phyloP scores from a whole-genome alignment of 2,113 vertebrate genomes.

The Peromyscus californicus region DNA sequence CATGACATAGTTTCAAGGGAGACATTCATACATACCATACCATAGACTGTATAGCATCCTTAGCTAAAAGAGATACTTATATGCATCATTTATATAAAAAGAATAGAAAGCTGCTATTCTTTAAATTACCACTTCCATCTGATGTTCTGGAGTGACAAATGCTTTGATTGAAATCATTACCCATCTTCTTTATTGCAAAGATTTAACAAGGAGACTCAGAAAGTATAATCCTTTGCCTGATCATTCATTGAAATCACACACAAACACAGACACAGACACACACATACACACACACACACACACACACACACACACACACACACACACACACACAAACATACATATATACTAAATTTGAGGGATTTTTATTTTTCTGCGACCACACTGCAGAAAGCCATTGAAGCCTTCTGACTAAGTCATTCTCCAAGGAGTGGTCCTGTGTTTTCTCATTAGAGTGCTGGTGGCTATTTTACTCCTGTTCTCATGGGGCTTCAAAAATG shows the following conservation, averaged over 20 bases:
- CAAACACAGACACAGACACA: background rate
- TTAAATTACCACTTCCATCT: background rate
- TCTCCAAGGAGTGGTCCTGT: background rate
- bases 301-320: background rate
- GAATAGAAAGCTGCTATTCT: background rate
- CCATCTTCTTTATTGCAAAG: background rate
- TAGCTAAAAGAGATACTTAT: background rate
- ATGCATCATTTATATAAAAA: background rate
- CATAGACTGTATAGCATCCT: background rate
- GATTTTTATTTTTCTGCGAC: constrained; percentile 40
- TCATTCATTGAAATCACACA: background rate
- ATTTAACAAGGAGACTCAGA: background rate
- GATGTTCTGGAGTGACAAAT: background rate
- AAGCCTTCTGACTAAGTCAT: background rate
- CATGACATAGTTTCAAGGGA: background rate
- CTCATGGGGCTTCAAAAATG: constrained; percentile 24
- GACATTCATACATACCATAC: too few species aligned
- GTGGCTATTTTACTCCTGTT: constrained; percentile 51
- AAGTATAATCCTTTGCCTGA: background rate
- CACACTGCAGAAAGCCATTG: constrained; percentile 32
- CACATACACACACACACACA: background rate
- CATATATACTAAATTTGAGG: background rate
- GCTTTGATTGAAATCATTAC: background rate
- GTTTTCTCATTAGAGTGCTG: constrained; percentile 21
- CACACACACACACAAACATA: background rate